Conservation (phyloP, 2,888 invertebrate species). For the Lithophane semibrunnea region DNA sequence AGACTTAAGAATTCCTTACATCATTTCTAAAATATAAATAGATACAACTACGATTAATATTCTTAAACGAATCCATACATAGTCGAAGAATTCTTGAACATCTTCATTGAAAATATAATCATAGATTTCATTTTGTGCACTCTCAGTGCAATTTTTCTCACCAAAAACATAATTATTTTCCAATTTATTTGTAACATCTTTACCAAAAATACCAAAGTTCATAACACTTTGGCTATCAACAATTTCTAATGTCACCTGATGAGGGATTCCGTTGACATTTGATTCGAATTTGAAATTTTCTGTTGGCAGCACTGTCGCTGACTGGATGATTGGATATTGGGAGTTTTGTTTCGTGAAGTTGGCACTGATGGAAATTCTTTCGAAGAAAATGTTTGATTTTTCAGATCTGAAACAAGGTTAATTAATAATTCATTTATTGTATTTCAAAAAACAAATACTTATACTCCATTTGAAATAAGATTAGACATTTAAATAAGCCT, state of each 20-base stretch:
- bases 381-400: slow-evolving; percentile 74
- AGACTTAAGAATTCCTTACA: slow-evolving; percentile 71
- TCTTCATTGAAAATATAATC: slow-evolving; percentile 80
- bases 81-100: slow-evolving; percentile 82
- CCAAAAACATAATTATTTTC: slow-evolving; percentile 44
- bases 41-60: slow-evolving; percentile 82
- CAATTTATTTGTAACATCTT: slow-evolving; percentile 76
- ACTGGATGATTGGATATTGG: slow-evolving; percentile 78
- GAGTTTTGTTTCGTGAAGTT: slow-evolving; percentile 74
- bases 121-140: slow-evolving; percentile 65
- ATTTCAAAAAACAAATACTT: too few species aligned
- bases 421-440: background rate
- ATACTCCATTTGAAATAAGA: too few species aligned
- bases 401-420: slow-evolving; percentile 73
- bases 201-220: slow-evolving; percentile 78
- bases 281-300: slow-evolving; percentile 71
- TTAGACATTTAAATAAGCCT: too few species aligned
- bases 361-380: slow-evolving; percentile 75
- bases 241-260: slow-evolving; percentile 71
- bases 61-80: slow-evolving; percentile 84
- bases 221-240: slow-evolving; percentile 70
- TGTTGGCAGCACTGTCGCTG: slow-evolving; percentile 62
- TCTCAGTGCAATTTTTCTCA: slow-evolving; percentile 56
- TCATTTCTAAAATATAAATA: slow-evolving; percentile 87
- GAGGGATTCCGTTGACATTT: slow-evolving; percentile 56